A percentile compares a stretch with the other conserved stretches of the same genome.
Conservation (phyloP, 2,797 vertebrate genomes). For the Anolis apletophallus region DNA sequence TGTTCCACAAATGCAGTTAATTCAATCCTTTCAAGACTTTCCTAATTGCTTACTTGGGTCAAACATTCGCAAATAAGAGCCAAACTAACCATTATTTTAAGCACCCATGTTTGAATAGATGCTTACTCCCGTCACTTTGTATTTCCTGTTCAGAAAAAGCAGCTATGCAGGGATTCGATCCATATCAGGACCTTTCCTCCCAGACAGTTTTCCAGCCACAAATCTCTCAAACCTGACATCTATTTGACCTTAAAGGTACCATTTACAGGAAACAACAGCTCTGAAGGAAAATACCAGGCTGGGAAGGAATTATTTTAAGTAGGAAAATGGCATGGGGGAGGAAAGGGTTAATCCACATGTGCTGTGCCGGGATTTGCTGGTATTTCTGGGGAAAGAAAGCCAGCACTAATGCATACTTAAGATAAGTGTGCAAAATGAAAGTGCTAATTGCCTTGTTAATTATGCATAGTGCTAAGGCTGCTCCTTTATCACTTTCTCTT, state of each 20-base stretch:
- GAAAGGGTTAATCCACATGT: background rate
- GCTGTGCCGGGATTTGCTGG: background rate
- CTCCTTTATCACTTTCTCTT: background rate
- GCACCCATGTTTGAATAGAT: background rate
- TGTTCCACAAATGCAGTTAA: background rate
- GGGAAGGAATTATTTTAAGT: too few species aligned
- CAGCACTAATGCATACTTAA: background rate
- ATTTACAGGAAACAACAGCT: background rate
- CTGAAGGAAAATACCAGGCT: background rate
- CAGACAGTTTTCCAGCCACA: background rate
- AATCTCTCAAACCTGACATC: background rate
- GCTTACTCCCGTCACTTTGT: background rate
- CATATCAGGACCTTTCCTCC: background rate
- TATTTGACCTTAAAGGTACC: background rate
- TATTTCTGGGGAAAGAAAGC: background rate
- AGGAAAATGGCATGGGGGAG: background rate
- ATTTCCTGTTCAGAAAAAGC: background rate
- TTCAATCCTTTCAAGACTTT: background rate
- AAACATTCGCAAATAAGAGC: background rate
- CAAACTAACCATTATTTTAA: background rate
- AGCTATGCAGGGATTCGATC: background rate
- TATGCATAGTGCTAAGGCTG: background rate
- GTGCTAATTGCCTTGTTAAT: background rate
- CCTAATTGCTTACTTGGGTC: background rate
- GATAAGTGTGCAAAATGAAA: slow-evolving; percentile 19